Conservation (phyloP, 1,140 invertebrate genomes). For the Euschistus heros region DNA sequence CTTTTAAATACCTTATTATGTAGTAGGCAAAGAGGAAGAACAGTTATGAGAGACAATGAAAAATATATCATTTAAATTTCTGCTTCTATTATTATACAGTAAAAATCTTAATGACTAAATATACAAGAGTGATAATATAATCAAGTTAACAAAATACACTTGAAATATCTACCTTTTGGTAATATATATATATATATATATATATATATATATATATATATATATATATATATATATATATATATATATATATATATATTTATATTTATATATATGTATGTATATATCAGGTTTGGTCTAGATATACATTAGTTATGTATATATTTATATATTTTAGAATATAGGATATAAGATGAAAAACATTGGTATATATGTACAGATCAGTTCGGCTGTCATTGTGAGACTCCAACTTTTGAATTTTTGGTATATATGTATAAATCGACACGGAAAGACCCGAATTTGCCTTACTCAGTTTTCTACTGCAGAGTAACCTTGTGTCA, state of each 20-base stretch:
- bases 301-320: too few species aligned
- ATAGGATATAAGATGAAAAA: conserved; percentile 11
- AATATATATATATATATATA: background rate
- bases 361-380: background rate
- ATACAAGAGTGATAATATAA: conserved; percentile 2
- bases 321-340: conserved; percentile 6
- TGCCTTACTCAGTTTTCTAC: too few species aligned
- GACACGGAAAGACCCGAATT: too few species aligned
- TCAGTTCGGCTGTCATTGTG: too few species aligned
- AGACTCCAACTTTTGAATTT: too few species aligned
- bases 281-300: conserved; percentile 4
- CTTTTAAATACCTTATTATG: background rate
- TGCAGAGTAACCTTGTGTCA: too few species aligned
- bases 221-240: background rate
- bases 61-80: conserved; percentile 9
- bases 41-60: conserved; percentile 1
- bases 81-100: background rate
- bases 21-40: too few species aligned
- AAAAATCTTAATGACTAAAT: conserved; percentile 1
- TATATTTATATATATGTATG: too few species aligned
- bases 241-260: background rate
- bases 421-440: too few species aligned
- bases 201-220: background rate
- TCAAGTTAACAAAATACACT: conserved; percentile 5
- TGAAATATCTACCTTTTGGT: background rate